phyloP scores from a whole-genome alignment of 2,888 invertebrate species.

The Alentia gelatinosa region DNA sequence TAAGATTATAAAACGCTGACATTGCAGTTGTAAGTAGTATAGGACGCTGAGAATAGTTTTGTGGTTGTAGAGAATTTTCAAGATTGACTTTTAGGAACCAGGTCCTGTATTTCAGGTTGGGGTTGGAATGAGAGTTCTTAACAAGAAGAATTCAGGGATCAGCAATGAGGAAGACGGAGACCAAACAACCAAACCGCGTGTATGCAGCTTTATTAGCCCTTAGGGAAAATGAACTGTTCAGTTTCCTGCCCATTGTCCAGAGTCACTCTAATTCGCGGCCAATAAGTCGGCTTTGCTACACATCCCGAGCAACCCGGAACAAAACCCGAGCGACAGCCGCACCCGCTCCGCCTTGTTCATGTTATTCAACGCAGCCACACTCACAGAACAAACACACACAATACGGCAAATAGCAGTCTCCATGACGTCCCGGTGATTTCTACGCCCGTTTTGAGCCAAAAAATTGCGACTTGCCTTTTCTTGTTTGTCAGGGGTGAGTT shows the following conservation, averaged over 20 bases:
- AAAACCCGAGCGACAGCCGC: background rate
- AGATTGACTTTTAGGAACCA: too few relatives aligned
- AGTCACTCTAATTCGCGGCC: background rate
- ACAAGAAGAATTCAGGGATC: too few relatives aligned
- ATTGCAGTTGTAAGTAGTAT: too few relatives aligned
- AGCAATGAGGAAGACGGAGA: too few relatives aligned
- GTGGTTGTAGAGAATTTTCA: too few relatives aligned
- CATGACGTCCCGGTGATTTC: background rate
- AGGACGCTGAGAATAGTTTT: too few relatives aligned
- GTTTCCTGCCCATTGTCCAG: background rate
- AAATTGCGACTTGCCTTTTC: background rate
- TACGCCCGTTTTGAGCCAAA: background rate
- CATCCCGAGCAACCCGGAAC: background rate
- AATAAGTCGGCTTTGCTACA: background rate
- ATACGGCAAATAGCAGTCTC: background rate
- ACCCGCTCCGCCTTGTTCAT: background rate
- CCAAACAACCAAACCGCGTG: background rate
- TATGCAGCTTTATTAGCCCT: background rate
- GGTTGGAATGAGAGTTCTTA: too few relatives aligned
- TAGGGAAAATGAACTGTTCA: slow-evolving; percentile 20
- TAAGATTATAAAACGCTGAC: too few relatives aligned
- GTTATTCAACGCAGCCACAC: background rate
- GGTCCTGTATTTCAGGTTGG: too few relatives aligned
- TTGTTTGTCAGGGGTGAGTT: background rate
- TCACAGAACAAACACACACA: background rate